These are phyloP conservation scores for Argynnis bischoffii DNA, from an alignment of 2,888 invertebrate species.

Conservation along the genomic window DNA sequence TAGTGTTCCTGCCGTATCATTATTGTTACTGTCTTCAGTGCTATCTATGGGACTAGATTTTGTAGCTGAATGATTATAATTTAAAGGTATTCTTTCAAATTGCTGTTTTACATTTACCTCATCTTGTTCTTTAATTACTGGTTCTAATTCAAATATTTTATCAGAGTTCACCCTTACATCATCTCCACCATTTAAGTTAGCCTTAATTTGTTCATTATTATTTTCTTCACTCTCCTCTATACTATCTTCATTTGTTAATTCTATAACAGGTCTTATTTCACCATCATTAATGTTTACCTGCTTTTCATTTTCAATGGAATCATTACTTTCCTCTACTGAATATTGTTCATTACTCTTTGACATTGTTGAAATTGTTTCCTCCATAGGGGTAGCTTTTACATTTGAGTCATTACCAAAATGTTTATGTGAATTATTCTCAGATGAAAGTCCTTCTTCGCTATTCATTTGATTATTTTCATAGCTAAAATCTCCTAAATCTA, in stretches of 20 bases:
- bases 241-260: slow-evolving; percentile 59
- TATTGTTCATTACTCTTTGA: background rate
- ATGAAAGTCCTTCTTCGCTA: slow-evolving; percentile 53
- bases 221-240: slow-evolving; percentile 46
- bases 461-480: slow-evolving; percentile 58
- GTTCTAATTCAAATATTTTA: slow-evolving; percentile 10
- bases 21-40: slow-evolving; percentile 38
- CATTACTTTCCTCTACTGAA: slow-evolving; percentile 28
- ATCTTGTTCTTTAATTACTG: slow-evolving; percentile 36
- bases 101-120: slow-evolving; percentile 66
- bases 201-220: slow-evolving; percentile 20
- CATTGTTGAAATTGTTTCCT: slow-evolving; percentile 1
- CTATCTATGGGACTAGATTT: slow-evolving; percentile 36
- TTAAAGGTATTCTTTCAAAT: slow-evolving; percentile 73
- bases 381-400: background rate
- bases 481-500: slow-evolving; percentile 58
- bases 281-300: slow-evolving; percentile 60
- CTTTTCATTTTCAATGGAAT: slow-evolving; percentile 43
- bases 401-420: background rate
- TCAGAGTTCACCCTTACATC: slow-evolving; percentile 49
- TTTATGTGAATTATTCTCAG: slow-evolving; percentile 37
- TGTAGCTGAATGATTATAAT: slow-evolving; percentile 64
- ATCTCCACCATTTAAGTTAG: slow-evolving; percentile 30
- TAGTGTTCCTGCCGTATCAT: slow-evolving; percentile 52
- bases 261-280: slow-evolving; percentile 71